Percentiles rank a stretch among this genome's conserved stretches.
phyloP scores from a whole-genome alignment of 2,113 vertebrate species.

The Triplophysa siluroides region DNA sequence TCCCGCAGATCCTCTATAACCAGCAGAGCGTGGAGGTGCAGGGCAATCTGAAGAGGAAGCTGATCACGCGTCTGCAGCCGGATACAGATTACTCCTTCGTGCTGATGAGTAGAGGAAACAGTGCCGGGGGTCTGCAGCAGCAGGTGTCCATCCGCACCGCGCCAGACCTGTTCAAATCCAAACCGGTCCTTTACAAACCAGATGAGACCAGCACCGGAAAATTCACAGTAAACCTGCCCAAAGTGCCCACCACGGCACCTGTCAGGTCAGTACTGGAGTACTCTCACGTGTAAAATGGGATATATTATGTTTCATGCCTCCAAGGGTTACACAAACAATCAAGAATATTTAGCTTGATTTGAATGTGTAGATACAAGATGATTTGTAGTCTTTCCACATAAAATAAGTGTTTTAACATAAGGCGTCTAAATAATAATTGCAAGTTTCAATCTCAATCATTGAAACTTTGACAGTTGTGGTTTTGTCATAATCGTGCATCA shows the following conservation, averaged over 20 bases:
- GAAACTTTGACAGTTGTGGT: too few relatives aligned
- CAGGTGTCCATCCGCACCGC: conserved; percentile 92
- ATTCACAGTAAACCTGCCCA: conserved; percentile 81
- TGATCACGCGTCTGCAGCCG: conserved; percentile 88
- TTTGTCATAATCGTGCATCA: too few relatives aligned
- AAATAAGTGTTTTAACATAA: too few relatives aligned
- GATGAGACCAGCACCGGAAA: conserved; percentile 79
- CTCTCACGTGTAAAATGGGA: background rate
- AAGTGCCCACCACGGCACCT: conserved; percentile 71
- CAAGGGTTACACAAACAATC: too few relatives aligned
- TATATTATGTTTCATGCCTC: background rate
- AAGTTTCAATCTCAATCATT: too few relatives aligned
- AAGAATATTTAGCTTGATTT: too few relatives aligned
- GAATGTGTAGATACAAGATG: too few relatives aligned
- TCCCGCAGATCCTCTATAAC: conserved; percentile 89
- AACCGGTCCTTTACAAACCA: conserved; percentile 75
- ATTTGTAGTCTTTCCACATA: too few relatives aligned
- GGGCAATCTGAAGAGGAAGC: conserved; percentile 84
- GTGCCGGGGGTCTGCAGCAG: conserved; percentile 89
- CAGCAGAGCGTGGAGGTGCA: conserved; percentile 93
- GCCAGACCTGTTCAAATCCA: conserved; percentile 83
- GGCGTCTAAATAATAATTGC: too few relatives aligned
- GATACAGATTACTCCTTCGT: conserved; percentile 95
- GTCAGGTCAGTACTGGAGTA: conserved; percentile 78
- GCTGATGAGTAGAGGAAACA: conserved; percentile 89